Conservation (phyloP, 2,888 invertebrate species). For the Pegoplata infirma region DNA sequence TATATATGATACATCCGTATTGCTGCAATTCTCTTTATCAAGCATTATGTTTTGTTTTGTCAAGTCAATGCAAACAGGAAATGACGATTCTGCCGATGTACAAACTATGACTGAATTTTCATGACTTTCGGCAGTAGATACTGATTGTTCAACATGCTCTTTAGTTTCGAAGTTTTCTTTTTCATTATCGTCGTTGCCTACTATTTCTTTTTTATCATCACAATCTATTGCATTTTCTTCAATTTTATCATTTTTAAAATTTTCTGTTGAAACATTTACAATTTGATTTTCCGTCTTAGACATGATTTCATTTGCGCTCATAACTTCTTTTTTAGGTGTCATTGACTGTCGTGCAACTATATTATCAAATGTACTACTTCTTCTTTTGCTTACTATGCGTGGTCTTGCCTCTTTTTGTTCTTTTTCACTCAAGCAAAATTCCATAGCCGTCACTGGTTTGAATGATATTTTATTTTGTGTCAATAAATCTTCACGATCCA, state of each 20-base stretch:
- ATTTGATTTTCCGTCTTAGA: neutral
- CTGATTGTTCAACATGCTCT: neutral
- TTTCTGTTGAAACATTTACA: neutral
- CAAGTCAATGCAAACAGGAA: neutral
- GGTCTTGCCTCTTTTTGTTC: slow-evolving; percentile 70
- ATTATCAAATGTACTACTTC: slow-evolving; percentile 41
- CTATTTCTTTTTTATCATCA: too few relatives aligned
- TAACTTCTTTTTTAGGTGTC: slow-evolving; percentile 16
- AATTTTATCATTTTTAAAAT: neutral
- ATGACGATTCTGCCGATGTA: neutral
- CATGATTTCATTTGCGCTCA: neutral
- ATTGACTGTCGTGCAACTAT: slow-evolving; percentile 8
- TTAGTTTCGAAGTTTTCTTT: too few relatives aligned
- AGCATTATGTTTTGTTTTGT: neutral
- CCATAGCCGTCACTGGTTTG: slow-evolving; percentile 69
- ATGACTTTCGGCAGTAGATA: neutral
- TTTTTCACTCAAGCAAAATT: slow-evolving; percentile 69
- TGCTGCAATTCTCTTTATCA: slow-evolving; percentile 34
- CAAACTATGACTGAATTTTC: neutral
- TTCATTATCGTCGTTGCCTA: too few relatives aligned
- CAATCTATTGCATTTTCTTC: neutral
- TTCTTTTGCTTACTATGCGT: slow-evolving; percentile 60
- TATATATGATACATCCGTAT: neutral
- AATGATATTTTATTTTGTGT: slow-evolving; percentile 73
- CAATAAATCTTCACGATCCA: slow-evolving; percentile 75